Percentiles rank a stretch among this genome's conserved stretches.
These are phyloP conservation scores for Galaxea fascicularis DNA, from an alignment of 92 coral and sea anemone genomes.

Conservation along the genomic window DNA sequence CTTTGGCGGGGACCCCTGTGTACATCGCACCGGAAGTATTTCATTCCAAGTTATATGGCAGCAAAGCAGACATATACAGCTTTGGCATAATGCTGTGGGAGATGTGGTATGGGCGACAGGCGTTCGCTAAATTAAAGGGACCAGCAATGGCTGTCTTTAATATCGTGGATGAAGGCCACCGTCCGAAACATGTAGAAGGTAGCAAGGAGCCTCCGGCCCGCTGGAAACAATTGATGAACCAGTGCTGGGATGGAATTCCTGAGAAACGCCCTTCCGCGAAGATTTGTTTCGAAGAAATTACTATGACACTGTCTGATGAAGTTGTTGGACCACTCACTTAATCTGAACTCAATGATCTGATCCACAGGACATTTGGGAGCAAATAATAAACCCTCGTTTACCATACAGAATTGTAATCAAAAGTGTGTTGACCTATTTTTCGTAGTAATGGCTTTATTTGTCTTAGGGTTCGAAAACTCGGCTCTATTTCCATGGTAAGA, in stretches of 20 bases:
- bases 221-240: slow-evolving; percentile 2
- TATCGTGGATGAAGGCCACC: neutral
- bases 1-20: slow-evolving; percentile 21
- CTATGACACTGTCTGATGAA: neutral
- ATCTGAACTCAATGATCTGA: no score
- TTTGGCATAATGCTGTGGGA: slow-evolving; percentile 55
- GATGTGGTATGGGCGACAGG: slow-evolving; percentile 50
- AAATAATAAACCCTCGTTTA: no score
- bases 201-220: neutral
- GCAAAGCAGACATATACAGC: slow-evolving; percentile 46
- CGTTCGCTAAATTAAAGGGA: neutral
- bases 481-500: no score
- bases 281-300: neutral
- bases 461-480: no score
- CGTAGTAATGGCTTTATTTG: no score
- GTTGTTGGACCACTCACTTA: neutral
- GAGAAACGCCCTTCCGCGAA: slow-evolving; percentile 5
- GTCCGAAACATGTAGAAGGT: neutral
- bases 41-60: neutral
- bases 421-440: no score
- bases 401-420: no score
- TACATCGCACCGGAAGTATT: slow-evolving; percentile 57
- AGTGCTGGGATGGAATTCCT: slow-evolving; percentile 16
- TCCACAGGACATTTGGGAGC: no score
- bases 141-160: neutral